phyloP scores from a whole-genome alignment of 2,113 vertebrate species.

The Nothobranchius kuhntae region DNA sequence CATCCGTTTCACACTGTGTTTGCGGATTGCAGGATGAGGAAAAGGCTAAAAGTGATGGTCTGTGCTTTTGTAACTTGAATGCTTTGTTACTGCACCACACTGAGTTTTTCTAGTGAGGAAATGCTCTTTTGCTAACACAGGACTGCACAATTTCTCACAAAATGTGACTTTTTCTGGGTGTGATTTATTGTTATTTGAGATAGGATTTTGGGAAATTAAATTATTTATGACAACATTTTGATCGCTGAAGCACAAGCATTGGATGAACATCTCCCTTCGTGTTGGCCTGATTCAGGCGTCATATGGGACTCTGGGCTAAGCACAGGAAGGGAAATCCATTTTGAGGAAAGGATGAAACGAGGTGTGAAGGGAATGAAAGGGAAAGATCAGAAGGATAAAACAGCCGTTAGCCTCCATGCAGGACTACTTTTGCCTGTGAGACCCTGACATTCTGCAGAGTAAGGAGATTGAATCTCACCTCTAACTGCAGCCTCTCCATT shows the following conservation, averaged over 20 bases:
- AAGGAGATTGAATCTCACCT: conserved; percentile 66
- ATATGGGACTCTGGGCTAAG: conserved; percentile 19
- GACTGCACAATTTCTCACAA: conserved; percentile 44
- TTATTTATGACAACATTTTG: conserved; percentile 4
- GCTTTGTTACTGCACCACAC: conserved; percentile 37
- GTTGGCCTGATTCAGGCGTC: conserved; percentile 33
- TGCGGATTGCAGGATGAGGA: conserved; percentile 43
- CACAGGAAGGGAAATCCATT: conserved; percentile 39
- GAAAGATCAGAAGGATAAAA: conserved; percentile 70
- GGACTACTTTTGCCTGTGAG: conserved; percentile 60
- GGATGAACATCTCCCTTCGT: conserved; percentile 10
- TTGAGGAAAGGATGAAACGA: conserved; percentile 53
- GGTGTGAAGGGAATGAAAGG: conserved; percentile 39
- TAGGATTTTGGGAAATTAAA: background rate
- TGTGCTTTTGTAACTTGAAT: conserved; percentile 52
- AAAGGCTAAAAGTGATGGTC: conserved; percentile 46
- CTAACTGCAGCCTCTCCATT: conserved; percentile 59
- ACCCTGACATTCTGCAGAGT: conserved; percentile 53
- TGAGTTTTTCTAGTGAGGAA: conserved; percentile 51
- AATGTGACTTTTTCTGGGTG: conserved; percentile 20
- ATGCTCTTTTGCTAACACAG: conserved; percentile 21
- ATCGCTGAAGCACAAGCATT: conserved; percentile 5
- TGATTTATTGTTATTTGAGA: background rate
- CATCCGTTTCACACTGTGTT: conserved; percentile 41
- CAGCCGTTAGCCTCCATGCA: conserved; percentile 68